These are phyloP conservation scores for Podilymbus podiceps DNA, from an alignment of 2,113 vertebrate genomes.

Conservation along the genomic window DNA sequence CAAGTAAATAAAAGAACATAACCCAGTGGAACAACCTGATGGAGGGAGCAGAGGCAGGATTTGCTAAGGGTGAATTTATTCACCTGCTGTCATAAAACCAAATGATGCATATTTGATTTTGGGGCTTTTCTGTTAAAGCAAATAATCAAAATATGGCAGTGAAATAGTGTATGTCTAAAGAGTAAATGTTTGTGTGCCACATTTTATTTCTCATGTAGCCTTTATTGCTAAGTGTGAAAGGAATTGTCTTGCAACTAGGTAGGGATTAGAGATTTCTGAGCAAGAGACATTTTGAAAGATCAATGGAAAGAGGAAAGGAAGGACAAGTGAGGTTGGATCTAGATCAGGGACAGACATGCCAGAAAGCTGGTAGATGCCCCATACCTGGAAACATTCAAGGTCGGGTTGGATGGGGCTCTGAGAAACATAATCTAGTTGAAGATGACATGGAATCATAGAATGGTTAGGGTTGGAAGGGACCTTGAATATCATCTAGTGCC, in stretches of 20 bases:
- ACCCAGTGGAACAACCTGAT: neutral
- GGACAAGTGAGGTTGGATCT: neutral
- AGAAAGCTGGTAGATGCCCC: no score
- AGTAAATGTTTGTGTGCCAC: neutral
- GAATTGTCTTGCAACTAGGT: neutral
- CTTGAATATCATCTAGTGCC: no score
- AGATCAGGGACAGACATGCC: neutral
- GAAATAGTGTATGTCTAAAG: neutral
- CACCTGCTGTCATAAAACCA: neutral
- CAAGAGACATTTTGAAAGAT: neutral
- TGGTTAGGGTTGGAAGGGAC: no score
- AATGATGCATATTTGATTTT: neutral
- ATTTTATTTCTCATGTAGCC: neutral
- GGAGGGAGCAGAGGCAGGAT: neutral
- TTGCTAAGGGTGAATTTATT: neutral
- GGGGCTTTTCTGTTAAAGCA: neutral
- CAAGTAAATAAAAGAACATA: neutral
- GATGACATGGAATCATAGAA: no score
- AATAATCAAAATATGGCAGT: neutral
- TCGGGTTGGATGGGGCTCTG: no score
- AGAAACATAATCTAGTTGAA: no score
- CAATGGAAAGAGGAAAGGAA: constrained; percentile 36
- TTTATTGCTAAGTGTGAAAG: neutral
- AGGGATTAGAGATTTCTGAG: neutral
- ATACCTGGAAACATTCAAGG: no score